Base-by-base conservation (phyloP, 2,888 invertebrate genomes). In the Pterobdella sp. region DNA sequence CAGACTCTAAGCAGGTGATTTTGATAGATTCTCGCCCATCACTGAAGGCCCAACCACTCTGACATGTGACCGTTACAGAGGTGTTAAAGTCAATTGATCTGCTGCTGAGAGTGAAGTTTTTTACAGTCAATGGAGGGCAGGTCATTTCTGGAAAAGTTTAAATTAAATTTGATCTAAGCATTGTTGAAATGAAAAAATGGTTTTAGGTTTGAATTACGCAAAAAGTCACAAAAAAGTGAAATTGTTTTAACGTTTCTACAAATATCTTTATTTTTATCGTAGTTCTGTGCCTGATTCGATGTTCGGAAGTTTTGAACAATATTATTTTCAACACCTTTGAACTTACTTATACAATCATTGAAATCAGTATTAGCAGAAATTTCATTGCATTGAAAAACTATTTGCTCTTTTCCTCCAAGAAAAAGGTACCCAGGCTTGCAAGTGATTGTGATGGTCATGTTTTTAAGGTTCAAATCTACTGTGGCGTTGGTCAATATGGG, bases 351-450 rank as follows among this genome's bases (percentile, higher is more conserved):
- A 26, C 60, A 56, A 26, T 56, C 60, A 26, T 56, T 26, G 26
- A 56, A 56, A n/a, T 26, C 7, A 3, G 14, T n/a, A 18, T n/a
- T 56, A 1, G 1, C 29, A 26, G 36, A 14, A 26, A 67, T 0
- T 35, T 67, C 1, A 4, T 36, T 37, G 26, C 69, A 69, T 26
- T 29, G 18, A 32, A 52, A 22, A 34, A 52, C n/a, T 1, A 69
- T 4, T 7, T 42, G 52, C 10, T 37, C 49, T 22, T 37, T 52
- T n/a, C 69, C 69, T 1, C 29, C 49, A 2, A 34, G 49, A 26
- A 69, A 69, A 2, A 22, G 14, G 69, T 52, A 69, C 18, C 69
- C 69, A 29, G 69, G 52, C n/a, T 69, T 49, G 52, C 69, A 69
- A n/a, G 31, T 69, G 52, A 69, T 49, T 1, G 69, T 42, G 14